These are phyloP conservation scores for Rhizoglyphus robini DNA, from an alignment of 1,140 invertebrate genomes.

Conservation along the genomic window DNA sequence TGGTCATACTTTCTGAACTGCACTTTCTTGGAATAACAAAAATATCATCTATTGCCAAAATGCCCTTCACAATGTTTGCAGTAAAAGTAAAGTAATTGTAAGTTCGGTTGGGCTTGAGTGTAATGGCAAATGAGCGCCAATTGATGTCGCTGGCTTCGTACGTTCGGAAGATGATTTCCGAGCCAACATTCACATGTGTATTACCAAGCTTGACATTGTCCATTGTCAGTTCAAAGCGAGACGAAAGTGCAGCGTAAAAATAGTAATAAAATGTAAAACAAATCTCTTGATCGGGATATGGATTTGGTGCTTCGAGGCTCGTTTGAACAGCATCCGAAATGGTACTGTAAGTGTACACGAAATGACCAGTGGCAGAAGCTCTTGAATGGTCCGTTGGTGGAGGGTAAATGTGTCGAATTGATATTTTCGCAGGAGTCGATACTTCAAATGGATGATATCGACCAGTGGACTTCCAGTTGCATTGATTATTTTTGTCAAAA, in stretches of 20 bases:
- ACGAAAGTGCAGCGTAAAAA: neutral
- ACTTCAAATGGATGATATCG: neutral
- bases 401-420: neutral
- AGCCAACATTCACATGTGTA: too few relatives aligned
- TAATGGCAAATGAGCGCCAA: neutral
- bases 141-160: neutral
- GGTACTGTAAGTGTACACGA: neutral
- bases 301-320: neutral
- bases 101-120: neutral
- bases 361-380: neutral
- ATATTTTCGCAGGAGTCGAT: neutral
- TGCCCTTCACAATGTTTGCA: neutral
- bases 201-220: neutral
- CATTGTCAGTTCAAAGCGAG: neutral
- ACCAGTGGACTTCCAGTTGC: neutral
- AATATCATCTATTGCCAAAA: neutral
- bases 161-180: neutral
- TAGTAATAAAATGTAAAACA: conserved; percentile 1
- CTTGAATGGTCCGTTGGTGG: neutral
- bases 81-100: neutral
- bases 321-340: neutral
- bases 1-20: neutral
- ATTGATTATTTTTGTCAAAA: neutral
- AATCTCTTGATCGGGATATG: neutral
- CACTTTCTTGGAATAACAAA: neutral